Conservation (phyloP, 2,888 invertebrate genomes). For the Pseudeuparius sepicola region DNA sequence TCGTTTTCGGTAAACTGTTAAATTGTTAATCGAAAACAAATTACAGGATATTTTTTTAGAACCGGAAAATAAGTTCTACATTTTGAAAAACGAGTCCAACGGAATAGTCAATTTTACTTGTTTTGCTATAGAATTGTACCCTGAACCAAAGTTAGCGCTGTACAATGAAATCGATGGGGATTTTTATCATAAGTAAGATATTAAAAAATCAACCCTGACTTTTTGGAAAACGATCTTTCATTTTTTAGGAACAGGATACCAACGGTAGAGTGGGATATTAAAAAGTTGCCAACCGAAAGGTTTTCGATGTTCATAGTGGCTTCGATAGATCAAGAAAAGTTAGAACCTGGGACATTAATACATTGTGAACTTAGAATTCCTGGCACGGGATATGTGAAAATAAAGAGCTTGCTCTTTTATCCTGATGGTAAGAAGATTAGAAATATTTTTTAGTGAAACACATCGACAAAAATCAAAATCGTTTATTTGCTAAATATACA, state of each 20-base stretch:
- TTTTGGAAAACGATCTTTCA: no score
- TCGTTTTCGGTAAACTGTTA: conserved; percentile 52
- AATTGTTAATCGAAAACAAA: conserved; percentile 1
- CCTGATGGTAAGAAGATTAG: conserved; percentile 30
- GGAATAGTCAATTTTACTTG: conserved; percentile 41
- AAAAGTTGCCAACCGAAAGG: conserved; percentile 29
- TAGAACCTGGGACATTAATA: conserved; percentile 34
- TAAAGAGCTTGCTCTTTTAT: conserved; percentile 36
- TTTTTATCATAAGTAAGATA: conserved; percentile 27
- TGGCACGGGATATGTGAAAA: conserved; percentile 37
- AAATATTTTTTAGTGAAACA: no score
- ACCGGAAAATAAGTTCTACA: conserved; percentile 32
- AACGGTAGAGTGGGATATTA: conserved; percentile 35
- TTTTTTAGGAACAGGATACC: conserved; percentile 30
- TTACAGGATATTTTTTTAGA: conserved; percentile 29
- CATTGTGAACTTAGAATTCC: conserved; percentile 38
- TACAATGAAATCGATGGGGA: conserved; percentile 33
- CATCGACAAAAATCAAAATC: no score
- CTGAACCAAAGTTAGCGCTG: conserved; percentile 37
- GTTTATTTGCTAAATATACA: no score
- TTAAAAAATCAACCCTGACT: no score
- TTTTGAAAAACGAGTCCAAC: conserved; percentile 27
- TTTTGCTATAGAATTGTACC: conserved; percentile 37
- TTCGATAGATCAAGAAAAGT: conserved; percentile 26
- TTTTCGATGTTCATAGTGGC: conserved; percentile 33